Evolutionary conservation across 2,797 vertebrate genomes (phyloP).

Genomic region (Neoniphon sammara): DNA sequence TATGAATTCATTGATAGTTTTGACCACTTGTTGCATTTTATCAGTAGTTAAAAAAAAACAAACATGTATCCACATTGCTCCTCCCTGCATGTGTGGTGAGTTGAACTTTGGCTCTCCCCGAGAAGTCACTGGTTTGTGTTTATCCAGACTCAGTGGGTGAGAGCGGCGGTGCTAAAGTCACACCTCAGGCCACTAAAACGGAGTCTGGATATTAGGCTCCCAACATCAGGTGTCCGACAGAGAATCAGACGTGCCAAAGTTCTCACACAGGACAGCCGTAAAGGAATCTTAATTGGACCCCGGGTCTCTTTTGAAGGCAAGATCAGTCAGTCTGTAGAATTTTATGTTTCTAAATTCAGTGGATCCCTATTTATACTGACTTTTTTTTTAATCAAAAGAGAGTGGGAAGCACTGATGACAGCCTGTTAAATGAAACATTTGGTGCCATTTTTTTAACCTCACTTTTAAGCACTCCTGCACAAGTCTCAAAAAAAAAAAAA

Average conservation of each 20-base stretch:
- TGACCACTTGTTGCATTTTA: background rate
- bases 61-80: background rate
- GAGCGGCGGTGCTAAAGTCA: constrained; percentile 77
- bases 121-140: constrained; percentile 73
- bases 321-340: constrained; percentile 62
- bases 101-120: constrained; percentile 50
- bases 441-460: too few species aligned
- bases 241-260: constrained; percentile 75
- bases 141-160: constrained; percentile 76
- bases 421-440: too few species aligned
- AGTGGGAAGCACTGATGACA: too few species aligned
- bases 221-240: constrained; percentile 78
- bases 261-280: constrained; percentile 77
- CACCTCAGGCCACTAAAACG: constrained; percentile 79
- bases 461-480: too few species aligned
- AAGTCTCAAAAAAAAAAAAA: too few species aligned
- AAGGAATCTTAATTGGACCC: constrained; percentile 69
- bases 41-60: background rate
- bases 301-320: constrained; percentile 74
- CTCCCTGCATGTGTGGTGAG: constrained; percentile 56
- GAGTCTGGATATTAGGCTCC: constrained; percentile 66
- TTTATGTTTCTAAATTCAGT: constrained; percentile 8
- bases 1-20: background rate
- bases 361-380: background rate
- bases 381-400: too few species aligned